A percentile compares a stretch with the other conserved stretches of the same genome.
phyloP scores from a whole-genome alignment of 2,113 vertebrate species.

The Larimichthys polyactis region DNA sequence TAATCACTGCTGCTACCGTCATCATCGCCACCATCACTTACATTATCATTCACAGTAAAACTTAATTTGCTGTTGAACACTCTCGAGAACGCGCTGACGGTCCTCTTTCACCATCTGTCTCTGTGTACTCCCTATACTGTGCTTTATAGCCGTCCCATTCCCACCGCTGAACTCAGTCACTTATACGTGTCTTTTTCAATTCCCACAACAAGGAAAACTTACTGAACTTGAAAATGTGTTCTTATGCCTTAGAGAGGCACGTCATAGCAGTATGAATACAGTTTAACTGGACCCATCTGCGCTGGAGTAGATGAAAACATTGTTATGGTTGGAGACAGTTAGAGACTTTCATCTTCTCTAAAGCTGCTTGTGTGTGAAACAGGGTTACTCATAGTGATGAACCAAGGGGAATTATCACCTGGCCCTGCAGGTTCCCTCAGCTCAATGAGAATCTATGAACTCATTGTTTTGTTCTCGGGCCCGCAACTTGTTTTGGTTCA shows the following conservation, averaged over 20 bases:
- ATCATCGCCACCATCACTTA: slow-evolving; percentile 34
- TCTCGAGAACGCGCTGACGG: slow-evolving; percentile 44
- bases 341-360: background rate
- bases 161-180: slow-evolving; percentile 11
- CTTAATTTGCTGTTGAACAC: slow-evolving; percentile 48
- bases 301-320: background rate
- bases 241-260: background rate
- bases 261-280: background rate
- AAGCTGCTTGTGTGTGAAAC: background rate
- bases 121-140: slow-evolving; percentile 25
- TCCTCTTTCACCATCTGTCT: slow-evolving; percentile 49
- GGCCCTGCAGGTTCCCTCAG: too few relatives aligned
- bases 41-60: slow-evolving; percentile 55
- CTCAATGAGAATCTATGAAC: too few relatives aligned
- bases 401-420: background rate
- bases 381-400: background rate
- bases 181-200: slow-evolving; percentile 14
- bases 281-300: background rate
- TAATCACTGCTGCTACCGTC: slow-evolving; percentile 12
- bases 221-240: background rate
- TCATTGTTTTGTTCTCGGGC: background rate
- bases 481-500: background rate
- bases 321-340: background rate
- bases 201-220: background rate
- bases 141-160: slow-evolving; percentile 27